Percentiles rank a stretch among this genome's conserved stretches.
These are phyloP conservation scores for Mesoclemmys tuberculata DNA, from an alignment of 2,113 vertebrate species.

Conservation along the genomic window DNA sequence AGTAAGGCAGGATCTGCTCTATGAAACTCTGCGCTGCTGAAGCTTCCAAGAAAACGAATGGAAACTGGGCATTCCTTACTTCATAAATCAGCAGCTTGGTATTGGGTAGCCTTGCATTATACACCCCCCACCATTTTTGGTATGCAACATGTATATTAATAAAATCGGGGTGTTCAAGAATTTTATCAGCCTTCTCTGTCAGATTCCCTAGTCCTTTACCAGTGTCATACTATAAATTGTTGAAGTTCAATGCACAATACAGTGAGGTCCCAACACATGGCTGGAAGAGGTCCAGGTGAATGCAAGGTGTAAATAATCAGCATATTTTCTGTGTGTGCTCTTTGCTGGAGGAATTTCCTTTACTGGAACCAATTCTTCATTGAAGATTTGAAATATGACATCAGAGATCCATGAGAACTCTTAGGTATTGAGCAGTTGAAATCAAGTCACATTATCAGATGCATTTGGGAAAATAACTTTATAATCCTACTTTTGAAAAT, in stretches of 20 bases:
- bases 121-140: not conserved
- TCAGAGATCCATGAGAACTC: too few species aligned
- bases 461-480: too few species aligned
- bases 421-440: too few species aligned
- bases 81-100: conserved; percentile 32
- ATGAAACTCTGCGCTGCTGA: not conserved
- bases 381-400: conserved; percentile 2
- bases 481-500: too few species aligned
- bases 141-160: not conserved
- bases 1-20: not conserved
- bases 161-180: conserved; percentile 23
- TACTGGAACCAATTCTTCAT: not conserved
- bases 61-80: conserved; percentile 41
- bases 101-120: not conserved
- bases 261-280: conserved; percentile 23
- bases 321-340: conserved; percentile 12
- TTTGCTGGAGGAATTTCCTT: conserved; percentile 31
- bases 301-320: conserved; percentile 28
- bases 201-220: conserved; percentile 36
- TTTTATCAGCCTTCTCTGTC: conserved; percentile 40
- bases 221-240: not conserved
- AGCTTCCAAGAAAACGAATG: conserved; percentile 33
- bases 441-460: too few species aligned
- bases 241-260: conserved; percentile 49
- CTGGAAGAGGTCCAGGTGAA: conserved; percentile 38